Evolutionary conservation across 2,888 invertebrate species (phyloP), one percentile per base, ranked within the genome.

Genomic region (Melanophora roralis): DNA sequence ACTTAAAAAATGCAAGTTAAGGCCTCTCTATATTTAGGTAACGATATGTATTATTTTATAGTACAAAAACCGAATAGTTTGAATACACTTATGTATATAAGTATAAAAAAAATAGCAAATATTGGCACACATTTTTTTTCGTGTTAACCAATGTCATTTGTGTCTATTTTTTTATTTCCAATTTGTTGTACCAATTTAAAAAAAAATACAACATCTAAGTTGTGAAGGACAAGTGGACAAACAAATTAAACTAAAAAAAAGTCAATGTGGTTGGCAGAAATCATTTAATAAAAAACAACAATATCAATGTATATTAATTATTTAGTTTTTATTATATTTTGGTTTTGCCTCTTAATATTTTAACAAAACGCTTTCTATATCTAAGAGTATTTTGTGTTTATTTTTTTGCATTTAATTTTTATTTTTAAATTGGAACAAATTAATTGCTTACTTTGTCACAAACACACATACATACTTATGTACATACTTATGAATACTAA

Each of bases 221-320:
- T 76, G 55, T 76, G 72, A 80, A 80, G 75, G 75, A 79, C 79
- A 75, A 64, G 53, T 45, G 27, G 69, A 53, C 69, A 19, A 67
- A 27, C 27, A 27, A n/a, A 27, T 27, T 6, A 27, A 27, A 27
- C 27, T 27, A 27, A 59, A 27, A 73, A 40, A 73, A 53, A 71
- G 9, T 38, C 32, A 43, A 14, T 16, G 47, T 21, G 47, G 34
- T 21, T 7, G 34, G 36, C 16, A 57, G 38, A 51, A 36, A 45
- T 21, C 53, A 55, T 43, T n/a, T 27, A 53, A 40, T 64, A 57
- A 40, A 53, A 16, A 21, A 60, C 49, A 32, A 45, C 14, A 60
- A 67, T 23, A 51, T 40, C 16, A 59, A 59, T 36, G 27, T 43
- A 69, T 69, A 49, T 47, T 55, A n/a, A n/a, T n/a, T n/a, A n/a